phyloP scores from a whole-genome alignment of 2,888 invertebrate species.

The Polymixis flavicincta region DNA sequence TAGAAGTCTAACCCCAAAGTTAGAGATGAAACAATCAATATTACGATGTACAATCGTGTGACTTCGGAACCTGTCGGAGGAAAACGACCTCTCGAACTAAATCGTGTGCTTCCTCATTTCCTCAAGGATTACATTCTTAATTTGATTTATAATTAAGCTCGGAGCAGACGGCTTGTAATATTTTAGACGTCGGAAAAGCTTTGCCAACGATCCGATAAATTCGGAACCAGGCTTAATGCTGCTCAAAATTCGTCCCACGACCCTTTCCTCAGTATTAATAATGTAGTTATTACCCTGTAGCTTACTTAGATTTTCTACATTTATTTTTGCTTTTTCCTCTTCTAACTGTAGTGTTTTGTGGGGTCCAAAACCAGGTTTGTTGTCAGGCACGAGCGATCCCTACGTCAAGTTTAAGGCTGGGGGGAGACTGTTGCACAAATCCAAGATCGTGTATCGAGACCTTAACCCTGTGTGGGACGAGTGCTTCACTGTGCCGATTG shows the following conservation, averaged over 20 bases:
- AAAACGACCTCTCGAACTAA: constrained; percentile 16
- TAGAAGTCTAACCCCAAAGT: not conserved
- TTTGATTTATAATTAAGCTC: constrained; percentile 27
- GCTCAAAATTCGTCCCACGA: constrained; percentile 17
- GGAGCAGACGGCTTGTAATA: constrained; percentile 6
- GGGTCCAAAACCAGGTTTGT: constrained; percentile 88
- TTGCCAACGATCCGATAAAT: constrained; percentile 27
- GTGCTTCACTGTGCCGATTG: constrained; percentile 97
- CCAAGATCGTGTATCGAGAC: constrained; percentile 97
- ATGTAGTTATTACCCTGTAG: constrained; percentile 52
- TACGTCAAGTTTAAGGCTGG: constrained; percentile 98
- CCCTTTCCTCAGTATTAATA: constrained; percentile 5
- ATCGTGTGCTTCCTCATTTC: constrained; percentile 13
- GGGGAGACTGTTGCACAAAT: constrained; percentile 97
- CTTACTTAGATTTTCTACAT: constrained; percentile 69
- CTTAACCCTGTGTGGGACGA: constrained; percentile 99
- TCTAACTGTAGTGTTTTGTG: constrained; percentile 83
- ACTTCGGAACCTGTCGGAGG: constrained; percentile 6
- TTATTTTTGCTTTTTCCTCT: constrained; percentile 84
- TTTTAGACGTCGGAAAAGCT: constrained; percentile 12
- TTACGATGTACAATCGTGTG: not conserved
- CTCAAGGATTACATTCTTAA: constrained; percentile 28
- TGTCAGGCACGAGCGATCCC: constrained; percentile 98
- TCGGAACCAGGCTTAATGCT: constrained; percentile 6
- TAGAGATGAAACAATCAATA: constrained; percentile 29